Evolutionary conservation across 2,113 vertebrate species (phyloP).

Genomic region (Alectura lathami): DNA sequence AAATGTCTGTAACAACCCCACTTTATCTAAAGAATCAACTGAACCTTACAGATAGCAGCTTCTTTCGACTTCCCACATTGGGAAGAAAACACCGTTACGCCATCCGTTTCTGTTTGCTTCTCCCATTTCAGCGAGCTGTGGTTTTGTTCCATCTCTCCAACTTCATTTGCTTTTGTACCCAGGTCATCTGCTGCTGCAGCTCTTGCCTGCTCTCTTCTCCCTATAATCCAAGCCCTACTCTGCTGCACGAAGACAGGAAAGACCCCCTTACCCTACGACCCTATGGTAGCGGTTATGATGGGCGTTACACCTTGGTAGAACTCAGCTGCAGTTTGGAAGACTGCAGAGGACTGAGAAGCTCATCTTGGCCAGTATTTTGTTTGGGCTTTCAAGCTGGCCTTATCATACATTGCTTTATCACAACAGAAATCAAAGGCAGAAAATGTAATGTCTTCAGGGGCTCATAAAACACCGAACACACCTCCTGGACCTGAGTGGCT

Average conservation of each 20-base stretch:
- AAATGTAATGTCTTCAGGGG: not conserved
- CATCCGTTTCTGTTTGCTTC: not conserved
- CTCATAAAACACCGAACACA: not conserved
- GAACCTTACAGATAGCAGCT: not conserved
- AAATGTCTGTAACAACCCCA: not conserved
- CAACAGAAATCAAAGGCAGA: not conserved
- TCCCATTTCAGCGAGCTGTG: not conserved
- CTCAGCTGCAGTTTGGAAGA: not conserved
- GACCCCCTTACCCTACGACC: not conserved
- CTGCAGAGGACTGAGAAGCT: not conserved
- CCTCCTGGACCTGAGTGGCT: not conserved
- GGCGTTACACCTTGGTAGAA: not conserved
- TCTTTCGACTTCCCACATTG: not conserved
- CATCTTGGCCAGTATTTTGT: not conserved
- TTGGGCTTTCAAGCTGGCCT: not conserved
- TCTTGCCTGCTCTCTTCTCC: not conserved
- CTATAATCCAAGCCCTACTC: not conserved
- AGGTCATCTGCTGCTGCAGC: not conserved
- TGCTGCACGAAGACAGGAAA: not conserved
- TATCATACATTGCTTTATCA: not conserved
- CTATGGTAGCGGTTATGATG: accelerated
- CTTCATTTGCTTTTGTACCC: accelerated
- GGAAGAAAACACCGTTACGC: not conserved
- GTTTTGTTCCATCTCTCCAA: not conserved
- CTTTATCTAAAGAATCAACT: not conserved